Conservation (phyloP, 2,888 invertebrate genomes). For the Meganola albula region DNA sequence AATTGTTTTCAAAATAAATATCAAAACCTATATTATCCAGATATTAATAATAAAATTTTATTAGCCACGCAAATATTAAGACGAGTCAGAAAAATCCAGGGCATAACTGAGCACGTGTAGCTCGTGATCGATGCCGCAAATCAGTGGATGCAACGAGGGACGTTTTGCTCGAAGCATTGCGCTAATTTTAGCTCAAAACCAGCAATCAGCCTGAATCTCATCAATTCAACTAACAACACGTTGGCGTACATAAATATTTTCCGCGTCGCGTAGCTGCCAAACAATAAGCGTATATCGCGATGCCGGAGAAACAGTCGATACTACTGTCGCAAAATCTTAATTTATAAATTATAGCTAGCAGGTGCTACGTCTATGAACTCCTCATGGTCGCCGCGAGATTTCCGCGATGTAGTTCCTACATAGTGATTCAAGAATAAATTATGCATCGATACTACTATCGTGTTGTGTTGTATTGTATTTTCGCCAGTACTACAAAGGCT, state of each 20-base stretch:
- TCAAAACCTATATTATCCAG: slow-evolving; percentile 5
- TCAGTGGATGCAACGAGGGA: slow-evolving; percentile 25
- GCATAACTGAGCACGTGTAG: slow-evolving; percentile 11
- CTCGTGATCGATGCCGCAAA: slow-evolving; percentile 23
- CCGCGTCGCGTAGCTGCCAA: slow-evolving; percentile 51
- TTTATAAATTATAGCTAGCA: too few species aligned
- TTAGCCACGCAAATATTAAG: slow-evolving; percentile 11
- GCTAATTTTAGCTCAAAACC: slow-evolving; percentile 32
- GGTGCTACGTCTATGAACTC: slow-evolving; percentile 44
- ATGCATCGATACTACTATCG: too few species aligned
- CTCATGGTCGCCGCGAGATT: slow-evolving; percentile 33
- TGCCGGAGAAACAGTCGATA: slow-evolving; percentile 28
- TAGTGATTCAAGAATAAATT: slow-evolving; percentile 40
- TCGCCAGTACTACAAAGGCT: too few species aligned
- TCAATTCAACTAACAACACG: slow-evolving; percentile 41
- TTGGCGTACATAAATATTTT: slow-evolving; percentile 46
- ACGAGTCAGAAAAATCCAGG: slow-evolving; percentile 7
- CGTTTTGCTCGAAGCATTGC: slow-evolving; percentile 27
- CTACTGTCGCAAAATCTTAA: too few species aligned
- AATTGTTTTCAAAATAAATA: slow-evolving; percentile 17
- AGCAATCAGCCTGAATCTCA: slow-evolving; percentile 39
- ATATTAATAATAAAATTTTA: slow-evolving; percentile 17
- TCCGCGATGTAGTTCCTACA: slow-evolving; percentile 17
- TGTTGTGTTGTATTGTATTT: too few species aligned
- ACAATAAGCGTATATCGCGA: slow-evolving; percentile 47